A percentile compares a stretch with the other conserved stretches of the same genome.
phyloP scores from a whole-genome alignment of 2,797 vertebrate species.

The Muscicapa comitata region DNA sequence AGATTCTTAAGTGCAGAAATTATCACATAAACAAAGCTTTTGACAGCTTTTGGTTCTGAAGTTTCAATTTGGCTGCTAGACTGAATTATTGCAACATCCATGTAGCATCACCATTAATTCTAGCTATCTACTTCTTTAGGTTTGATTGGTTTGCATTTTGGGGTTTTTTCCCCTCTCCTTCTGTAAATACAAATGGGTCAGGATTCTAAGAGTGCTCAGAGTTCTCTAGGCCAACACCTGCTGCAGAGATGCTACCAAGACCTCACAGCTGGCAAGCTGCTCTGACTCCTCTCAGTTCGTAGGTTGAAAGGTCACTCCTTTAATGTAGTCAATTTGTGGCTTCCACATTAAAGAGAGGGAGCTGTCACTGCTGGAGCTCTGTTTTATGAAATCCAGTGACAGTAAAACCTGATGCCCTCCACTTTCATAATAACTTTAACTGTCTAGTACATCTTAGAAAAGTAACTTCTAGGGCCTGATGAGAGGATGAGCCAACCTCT shows the following conservation, averaged over 20 bases:
- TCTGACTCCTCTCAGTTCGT: slow-evolving; percentile 1
- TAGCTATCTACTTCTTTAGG: background rate
- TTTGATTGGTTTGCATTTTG: background rate
- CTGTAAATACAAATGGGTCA: slow-evolving; percentile 20
- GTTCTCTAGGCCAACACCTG: slow-evolving; percentile 23
- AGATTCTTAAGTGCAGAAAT: background rate
- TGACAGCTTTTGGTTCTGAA: slow-evolving; percentile 6
- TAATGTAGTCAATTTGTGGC: slow-evolving; percentile 10
- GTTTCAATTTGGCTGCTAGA: background rate
- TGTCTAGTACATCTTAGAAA: background rate
- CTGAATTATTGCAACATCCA: background rate
- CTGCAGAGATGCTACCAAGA: slow-evolving; percentile 36
- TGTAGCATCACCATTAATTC: background rate
- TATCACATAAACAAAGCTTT: background rate
- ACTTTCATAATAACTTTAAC: background rate
- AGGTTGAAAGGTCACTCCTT: slow-evolving; percentile 50
- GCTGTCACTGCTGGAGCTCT: slow-evolving; percentile 7
- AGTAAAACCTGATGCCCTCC: background rate
- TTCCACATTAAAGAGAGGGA: background rate
- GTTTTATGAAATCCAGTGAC: slow-evolving; percentile 5
- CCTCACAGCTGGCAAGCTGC: slow-evolving; percentile 26
- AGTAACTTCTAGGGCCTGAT: background rate
- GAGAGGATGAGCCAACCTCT: background rate
- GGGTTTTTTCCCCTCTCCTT: background rate
- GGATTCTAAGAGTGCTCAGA: slow-evolving; percentile 24